Percentiles rank a stretch among this genome's conserved stretches.
Evolutionary conservation across 1,140 invertebrate species (phyloP).

Genomic region (Caerostris darwini): DNA sequence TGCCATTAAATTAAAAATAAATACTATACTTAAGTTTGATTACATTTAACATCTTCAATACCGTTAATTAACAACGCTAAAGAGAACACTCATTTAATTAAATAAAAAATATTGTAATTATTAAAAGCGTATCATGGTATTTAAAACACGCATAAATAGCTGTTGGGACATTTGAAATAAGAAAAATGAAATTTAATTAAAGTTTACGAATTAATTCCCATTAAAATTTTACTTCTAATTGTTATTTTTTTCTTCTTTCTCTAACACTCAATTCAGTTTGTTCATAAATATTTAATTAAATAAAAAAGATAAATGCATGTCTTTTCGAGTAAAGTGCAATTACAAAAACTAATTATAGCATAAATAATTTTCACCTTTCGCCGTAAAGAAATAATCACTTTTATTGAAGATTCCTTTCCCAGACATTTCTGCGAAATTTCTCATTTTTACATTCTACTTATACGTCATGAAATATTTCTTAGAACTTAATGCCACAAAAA

Average conservation of each 20-base stretch:
- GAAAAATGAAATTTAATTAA: slow-evolving; percentile 36
- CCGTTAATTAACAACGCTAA: not conserved
- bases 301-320: slow-evolving; percentile 7
- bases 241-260: not conserved
- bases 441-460: not conserved
- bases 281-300: not conserved
- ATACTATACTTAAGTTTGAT: too few relatives aligned
- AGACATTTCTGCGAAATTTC: not conserved
- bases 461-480: not conserved
- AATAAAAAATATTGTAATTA: not conserved
- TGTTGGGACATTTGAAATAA: not conserved
- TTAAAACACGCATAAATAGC: not conserved
- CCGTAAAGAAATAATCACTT: not conserved
- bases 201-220: slow-evolving; percentile 4
- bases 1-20: too few relatives aligned
- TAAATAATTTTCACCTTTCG: not conserved
- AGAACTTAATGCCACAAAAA: not conserved
- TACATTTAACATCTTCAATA: not conserved
- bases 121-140: slow-evolving; percentile 1
- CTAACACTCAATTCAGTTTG: not conserved
- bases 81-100: not conserved
- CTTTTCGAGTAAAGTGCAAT: not conserved
- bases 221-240: not conserved
- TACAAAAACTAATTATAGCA: not conserved
- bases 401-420: not conserved